Percentiles rank a stretch among this genome's conserved stretches.
Conservation (phyloP, 2,888 invertebrate species). For the Drosophila emarginata region DNA sequence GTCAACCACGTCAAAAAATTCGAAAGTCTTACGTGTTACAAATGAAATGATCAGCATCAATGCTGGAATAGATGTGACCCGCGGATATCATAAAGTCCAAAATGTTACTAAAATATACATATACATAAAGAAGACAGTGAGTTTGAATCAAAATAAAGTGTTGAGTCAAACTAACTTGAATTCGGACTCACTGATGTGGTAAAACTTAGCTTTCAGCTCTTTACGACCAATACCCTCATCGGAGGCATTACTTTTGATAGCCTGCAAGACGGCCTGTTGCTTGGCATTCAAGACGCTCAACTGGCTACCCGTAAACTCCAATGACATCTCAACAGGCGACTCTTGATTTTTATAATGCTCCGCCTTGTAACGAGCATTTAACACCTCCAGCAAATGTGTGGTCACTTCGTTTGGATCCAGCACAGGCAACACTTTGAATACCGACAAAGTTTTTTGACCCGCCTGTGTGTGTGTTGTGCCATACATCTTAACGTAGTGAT, state of each 20-base stretch:
- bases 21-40: conserved; percentile 47
- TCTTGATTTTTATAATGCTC: conserved; percentile 81
- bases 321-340: conserved; percentile 11
- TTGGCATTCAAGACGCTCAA: conserved; percentile 79
- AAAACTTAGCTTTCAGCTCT: conserved; percentile 77
- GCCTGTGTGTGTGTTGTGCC: conserved; percentile 87
- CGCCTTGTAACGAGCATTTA: conserved; percentile 84
- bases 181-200: conserved; percentile 78
- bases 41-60: conserved; percentile 89
- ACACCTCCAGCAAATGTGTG: conserved; percentile 87
- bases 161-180: conserved; percentile 67
- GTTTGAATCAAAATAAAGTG: neutral
- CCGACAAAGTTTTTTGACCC: conserved; percentile 86
- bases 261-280: conserved; percentile 79
- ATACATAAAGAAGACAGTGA: neutral
- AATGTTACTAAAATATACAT: conserved; percentile 82
- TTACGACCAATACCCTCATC: conserved; percentile 79
- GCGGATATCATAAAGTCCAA: conserved; percentile 88
- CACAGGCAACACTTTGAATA: conserved; percentile 86
- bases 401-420: conserved; percentile 86
- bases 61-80: conserved; percentile 91
- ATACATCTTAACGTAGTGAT: conserved; percentile 82
- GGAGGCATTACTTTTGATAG: conserved; percentile 76
- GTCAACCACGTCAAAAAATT: too few relatives aligned
- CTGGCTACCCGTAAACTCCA: conserved; percentile 41